Evolutionary conservation across 1,140 invertebrate genomes (phyloP), one percentile per base, ranked within the genome.

Genomic region (Zophobas atratus): DNA sequence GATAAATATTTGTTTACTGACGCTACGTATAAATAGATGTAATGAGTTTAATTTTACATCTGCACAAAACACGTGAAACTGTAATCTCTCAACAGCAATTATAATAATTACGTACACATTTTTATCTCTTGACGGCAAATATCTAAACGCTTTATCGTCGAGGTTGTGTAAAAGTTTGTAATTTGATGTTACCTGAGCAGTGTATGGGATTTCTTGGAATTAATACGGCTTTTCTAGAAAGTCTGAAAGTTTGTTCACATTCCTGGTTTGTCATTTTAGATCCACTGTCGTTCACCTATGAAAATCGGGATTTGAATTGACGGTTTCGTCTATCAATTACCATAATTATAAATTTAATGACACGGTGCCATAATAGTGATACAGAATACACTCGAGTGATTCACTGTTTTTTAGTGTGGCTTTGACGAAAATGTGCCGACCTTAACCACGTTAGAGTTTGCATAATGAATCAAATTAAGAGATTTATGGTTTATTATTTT

Each of bases 161-260:
- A 34, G 4, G 35, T 67, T 67, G 60, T 67, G 60, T 36, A 67
- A 67, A 67, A 67, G 41, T 67, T 43, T 67, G 60, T 43, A 67
- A 67, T 56, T 35, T 32, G 34, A 56, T 56, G 20, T 34, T 63
- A 36, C 38, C 2, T 35, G 55, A 57, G 20, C 20, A 6, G 55
- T 56, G 43, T 46, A 8, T 35, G 8, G 8, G 1, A 41, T 67
- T 43, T 67, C 60, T 36, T 4, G 32, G 60, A 67, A 43, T 41
- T n/a, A 4, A 43, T 67, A 4, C 35, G 39, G 6, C n/a, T 34
- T 43, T 43, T 67, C 39, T 67, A 0, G 8, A 32, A 33, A 55
- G 49, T 32, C 1, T 1, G 49, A 51, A 51, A 51, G 49, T 51
- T 51, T 49, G 1, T 51, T 51, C 33, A 1, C 8, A 51, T 51